Base-by-base conservation (phyloP, 2,888 invertebrate species). In the Agriotes lineatus region DNA sequence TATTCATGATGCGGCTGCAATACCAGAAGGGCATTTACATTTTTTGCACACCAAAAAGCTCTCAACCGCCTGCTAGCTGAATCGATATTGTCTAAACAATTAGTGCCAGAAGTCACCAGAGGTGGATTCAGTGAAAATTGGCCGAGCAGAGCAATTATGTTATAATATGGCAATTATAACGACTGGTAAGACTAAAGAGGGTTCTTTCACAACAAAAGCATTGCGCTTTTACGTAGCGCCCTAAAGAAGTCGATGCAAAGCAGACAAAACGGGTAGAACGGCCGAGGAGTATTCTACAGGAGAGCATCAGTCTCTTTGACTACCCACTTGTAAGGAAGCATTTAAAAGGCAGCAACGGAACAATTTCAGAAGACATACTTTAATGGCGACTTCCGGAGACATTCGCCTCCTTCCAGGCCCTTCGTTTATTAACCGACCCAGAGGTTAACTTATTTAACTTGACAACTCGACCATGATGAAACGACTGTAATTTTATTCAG, bases 371-470 rank as follows among this genome's bases (percentile, higher is more conserved):
- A 60, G 59, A 60, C 67, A 67, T 45, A 60, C 57, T 62, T 67
- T 67, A 67, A 67, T 67, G 33, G 67, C 30, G 50, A 67, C 67
- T 67, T 67, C 67, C 67, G 62, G 67, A 67, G 67, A 63, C 57
- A 39, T 48, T 63, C 44, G 57, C 62, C 61, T 67, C 57, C 59
- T 59, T 59, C 22, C 25, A 62, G 61, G 57, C 67, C 57, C 67
- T 67, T 50, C 62, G 57, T 62, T 67, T 67, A 67, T 67, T 67
- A 67, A 67, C 67, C 56, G 61, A 30, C 62, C 57, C 57, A 62
- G 56, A 67, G 62, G 67, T 67, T 67, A 67, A 67, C 67, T 67
- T 62, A 67, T 57, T 67, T 67, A 67, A 62, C 56, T 67, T 57
- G 67, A 67, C 61, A 62, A 67, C 62, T 62, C 62, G 67, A 67